Base-by-base conservation (phyloP, 2,113 vertebrate species). In the Pithys albifrons region DNA sequence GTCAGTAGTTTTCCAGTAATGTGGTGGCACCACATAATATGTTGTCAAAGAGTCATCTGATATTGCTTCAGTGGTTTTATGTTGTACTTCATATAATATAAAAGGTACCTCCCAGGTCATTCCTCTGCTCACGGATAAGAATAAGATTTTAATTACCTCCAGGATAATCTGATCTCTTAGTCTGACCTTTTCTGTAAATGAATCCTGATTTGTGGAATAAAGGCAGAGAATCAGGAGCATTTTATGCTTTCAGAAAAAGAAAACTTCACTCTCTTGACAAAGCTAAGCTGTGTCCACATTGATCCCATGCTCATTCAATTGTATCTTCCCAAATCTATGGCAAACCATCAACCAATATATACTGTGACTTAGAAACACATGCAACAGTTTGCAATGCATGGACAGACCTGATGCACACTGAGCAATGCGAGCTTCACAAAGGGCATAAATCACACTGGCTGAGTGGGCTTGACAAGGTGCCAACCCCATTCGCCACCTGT, bases 41-140 rank as follows among this genome's bases (percentile, higher is more conserved):
- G n/a, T 59, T 90, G 52, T 91, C 92, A 71, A 69, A 85, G 69
- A 93, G 69, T 14, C 65, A 75, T 81, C 72, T 88, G 69, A 84
- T 89, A 78, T 6, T 78, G 83, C 88, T 94, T 87, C 93, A 95
- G 76, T 82, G 58, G 55, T 87, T 96, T 94, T 93, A 92, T 92
- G 70, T 45, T 72, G 54, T 76, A 49, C 55, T 84, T 79, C 25
- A 24, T 69, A 69, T 45, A 71, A 71, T 51, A 48, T 67, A 65
- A 86, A 85, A 92, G 65, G 52, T 57, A 89, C 41, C 49, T 81
- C 75, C 35, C 48, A 51, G 76, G 37, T 91, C 79, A 81, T 86
- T 93, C 37, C 22, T 37, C 8, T 85, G 66, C 41, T 51, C n/a
- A n/a, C 61, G 58, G 41, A 27, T 69, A 78, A 85, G 48, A 86